phyloP scores from a whole-genome alignment of 2,797 vertebrate genomes.

The Yasuhikotakia modesta region DNA sequence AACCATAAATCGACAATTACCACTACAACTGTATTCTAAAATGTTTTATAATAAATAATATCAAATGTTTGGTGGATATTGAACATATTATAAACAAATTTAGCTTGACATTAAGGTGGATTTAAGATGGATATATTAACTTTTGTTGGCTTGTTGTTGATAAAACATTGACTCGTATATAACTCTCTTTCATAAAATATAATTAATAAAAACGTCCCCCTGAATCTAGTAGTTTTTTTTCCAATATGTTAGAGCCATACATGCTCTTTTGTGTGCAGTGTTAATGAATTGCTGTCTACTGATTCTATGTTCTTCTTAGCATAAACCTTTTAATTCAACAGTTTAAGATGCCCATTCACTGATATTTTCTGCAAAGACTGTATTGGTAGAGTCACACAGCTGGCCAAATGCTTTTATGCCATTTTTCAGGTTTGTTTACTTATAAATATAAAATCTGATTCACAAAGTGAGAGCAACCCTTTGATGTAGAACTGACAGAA shows the following conservation, averaged over 20 bases:
- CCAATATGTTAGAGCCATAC: background rate
- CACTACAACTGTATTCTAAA: background rate
- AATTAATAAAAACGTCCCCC: too few species aligned
- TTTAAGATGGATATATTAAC: background rate
- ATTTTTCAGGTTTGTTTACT: conserved; percentile 55
- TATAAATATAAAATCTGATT: conserved; percentile 53
- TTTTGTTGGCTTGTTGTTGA: background rate
- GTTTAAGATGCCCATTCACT: conserved; percentile 6
- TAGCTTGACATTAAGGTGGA: too few species aligned
- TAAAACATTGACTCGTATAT: background rate
- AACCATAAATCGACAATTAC: background rate
- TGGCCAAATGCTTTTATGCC: conserved; percentile 46
- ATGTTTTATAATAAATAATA: background rate
- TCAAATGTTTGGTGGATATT: background rate
- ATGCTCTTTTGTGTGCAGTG: background rate
- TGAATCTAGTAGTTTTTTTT: background rate
- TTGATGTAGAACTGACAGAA: conserved; percentile 49
- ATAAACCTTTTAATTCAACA: background rate
- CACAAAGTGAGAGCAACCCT: conserved; percentile 47
- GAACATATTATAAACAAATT: too few species aligned
- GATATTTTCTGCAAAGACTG: conserved; percentile 16
- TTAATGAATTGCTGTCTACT: background rate
- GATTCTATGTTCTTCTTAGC: background rate
- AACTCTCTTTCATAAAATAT: too few species aligned
- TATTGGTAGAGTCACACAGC: conserved; percentile 30